Evolutionary conservation across 2,113 vertebrate species (phyloP), one percentile per base, ranked within the genome.

Genomic region (Oncorhynchus clarkii): DNA sequence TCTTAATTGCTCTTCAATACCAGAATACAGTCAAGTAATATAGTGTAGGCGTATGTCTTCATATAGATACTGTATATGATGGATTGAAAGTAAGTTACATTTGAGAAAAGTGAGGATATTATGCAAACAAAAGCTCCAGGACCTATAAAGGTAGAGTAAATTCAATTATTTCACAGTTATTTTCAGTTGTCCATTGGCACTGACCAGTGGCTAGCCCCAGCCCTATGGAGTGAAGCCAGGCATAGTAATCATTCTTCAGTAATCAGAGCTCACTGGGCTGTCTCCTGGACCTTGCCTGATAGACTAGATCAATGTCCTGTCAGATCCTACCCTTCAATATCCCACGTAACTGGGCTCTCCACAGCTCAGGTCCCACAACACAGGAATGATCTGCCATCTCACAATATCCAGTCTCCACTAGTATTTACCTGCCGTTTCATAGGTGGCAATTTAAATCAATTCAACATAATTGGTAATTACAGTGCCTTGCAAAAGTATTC

Each of bases 181-280:
- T 54, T 71, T 77, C 68, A 76, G 72, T 74, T 71, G 79, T 82
- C 70, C 22, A 73, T 74, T n/a, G 66, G 31, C 54, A 45, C 74
- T 48, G 34, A 74, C 54, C 72, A 48, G 27, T 45, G 60, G 71
- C 48, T 34, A 64, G 26, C 67, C n/a, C 24, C 31, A 65, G 34
- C 57, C 8, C 51, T 59, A 27, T 49, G 48, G 14, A 27, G 71
- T 6, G 69, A 77, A 31, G 18, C 51, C 76, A 67, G 67, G 39
- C 69, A 24, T n/a, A 73, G 59, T 12, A 49, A 24, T 24, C 70
- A 73, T 67, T 31, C 18, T 31, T 69, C 20, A 45, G 34, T 45
- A 69, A 45, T 69, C 13, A 67, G 29, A 68, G 66, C 67, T 39
- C 4, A 3, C 67, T 68, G 67, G 67, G 5, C 67, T 68, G 26